A percentile compares a stretch with the other conserved stretches of the same genome.
phyloP scores from a whole-genome alignment of 2,797 vertebrate species.

The Peromyscus eremicus region DNA sequence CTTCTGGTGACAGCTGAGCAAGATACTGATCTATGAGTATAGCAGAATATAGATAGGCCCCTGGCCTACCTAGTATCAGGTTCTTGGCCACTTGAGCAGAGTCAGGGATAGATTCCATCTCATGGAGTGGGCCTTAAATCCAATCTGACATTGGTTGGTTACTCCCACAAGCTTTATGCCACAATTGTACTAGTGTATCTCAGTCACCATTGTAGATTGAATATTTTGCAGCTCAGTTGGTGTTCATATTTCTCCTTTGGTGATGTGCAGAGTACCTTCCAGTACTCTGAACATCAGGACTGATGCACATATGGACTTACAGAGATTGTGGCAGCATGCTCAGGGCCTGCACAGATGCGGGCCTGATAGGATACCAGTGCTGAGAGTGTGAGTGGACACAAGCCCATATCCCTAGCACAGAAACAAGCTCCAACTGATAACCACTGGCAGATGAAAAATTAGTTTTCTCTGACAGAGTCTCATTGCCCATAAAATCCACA shows the following conservation, averaged over 20 bases:
- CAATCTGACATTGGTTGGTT: no score
- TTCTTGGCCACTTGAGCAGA: no score
- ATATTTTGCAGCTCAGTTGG: neutral
- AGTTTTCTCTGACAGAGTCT: neutral
- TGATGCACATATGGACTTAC: neutral
- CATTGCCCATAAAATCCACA: neutral
- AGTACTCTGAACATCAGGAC: neutral
- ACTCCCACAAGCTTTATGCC: neutral
- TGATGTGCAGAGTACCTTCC: no score
- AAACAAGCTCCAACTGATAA: neutral
- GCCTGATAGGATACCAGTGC: neutral
- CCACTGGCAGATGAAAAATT: no score
- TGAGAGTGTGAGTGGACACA: fast-evolving
- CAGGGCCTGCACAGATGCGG: neutral
- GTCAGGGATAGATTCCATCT: neutral
- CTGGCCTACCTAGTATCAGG: neutral
- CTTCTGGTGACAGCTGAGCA: neutral
- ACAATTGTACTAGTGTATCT: fast-evolving
- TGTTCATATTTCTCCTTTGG: neutral
- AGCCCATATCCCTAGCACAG: neutral
- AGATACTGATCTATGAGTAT: neutral
- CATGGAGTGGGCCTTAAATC: neutral
- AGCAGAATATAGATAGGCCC: no score
- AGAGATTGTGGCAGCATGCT: neutral
- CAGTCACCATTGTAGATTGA: neutral